Evolutionary conservation across 2,888 invertebrate species (phyloP).

Genomic region (Eumerus sabulonum): DNA sequence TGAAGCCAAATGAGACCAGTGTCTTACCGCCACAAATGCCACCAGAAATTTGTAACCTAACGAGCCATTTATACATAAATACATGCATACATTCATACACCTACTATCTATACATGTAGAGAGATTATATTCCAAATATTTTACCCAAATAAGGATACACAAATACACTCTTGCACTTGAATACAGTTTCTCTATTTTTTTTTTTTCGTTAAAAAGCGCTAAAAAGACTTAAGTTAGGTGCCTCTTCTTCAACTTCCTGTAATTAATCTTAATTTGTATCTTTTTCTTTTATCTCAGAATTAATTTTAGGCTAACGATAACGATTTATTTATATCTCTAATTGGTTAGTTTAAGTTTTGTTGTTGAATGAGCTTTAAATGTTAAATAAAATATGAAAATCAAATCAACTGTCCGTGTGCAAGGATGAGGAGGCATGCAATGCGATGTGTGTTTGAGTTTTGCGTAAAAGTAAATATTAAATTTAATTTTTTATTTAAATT

Average conservation of each 20-base stretch:
- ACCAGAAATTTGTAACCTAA: slow-evolving; percentile 67
- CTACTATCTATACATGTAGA: slow-evolving; percentile 12
- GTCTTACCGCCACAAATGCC: slow-evolving; percentile 68
- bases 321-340: neutral
- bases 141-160: slow-evolving; percentile 22
- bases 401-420: slow-evolving; percentile 14
- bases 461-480: neutral
- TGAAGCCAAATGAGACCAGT: slow-evolving; percentile 66
- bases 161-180: slow-evolving; percentile 39
- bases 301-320: slow-evolving; percentile 48
- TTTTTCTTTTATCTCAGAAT: slow-evolving; percentile 22
- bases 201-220: slow-evolving; percentile 22
- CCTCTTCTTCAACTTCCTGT: slow-evolving; percentile 18
- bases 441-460: slow-evolving; percentile 37
- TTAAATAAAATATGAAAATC: too few relatives aligned
- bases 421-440: neutral
- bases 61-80: slow-evolving; percentile 62
- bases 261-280: slow-evolving; percentile 26
- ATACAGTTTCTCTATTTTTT: slow-evolving; percentile 50
- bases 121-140: slow-evolving; percentile 54
- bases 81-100: slow-evolving; percentile 24
- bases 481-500: neutral
- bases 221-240: slow-evolving; percentile 39
- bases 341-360: too few relatives aligned
- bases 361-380: too few relatives aligned